These are phyloP conservation scores for Ectemnius cavifrons DNA, from an alignment of 2,888 invertebrate genomes.

Conservation along the genomic window DNA sequence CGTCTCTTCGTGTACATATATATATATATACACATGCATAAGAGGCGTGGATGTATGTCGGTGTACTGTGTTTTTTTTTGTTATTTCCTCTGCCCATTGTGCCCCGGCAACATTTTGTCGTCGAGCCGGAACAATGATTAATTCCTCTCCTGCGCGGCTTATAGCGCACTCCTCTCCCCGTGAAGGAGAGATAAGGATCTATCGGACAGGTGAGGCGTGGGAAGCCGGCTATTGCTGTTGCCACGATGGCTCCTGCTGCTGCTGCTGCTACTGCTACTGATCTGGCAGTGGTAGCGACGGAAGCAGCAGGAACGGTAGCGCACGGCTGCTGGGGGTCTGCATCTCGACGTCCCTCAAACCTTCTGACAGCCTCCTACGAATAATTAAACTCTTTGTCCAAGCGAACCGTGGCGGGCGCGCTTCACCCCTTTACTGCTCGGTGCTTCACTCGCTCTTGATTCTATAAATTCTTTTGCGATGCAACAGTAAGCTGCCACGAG, in stretches of 20 bases:
- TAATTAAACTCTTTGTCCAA: slow-evolving; percentile 56
- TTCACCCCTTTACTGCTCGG: slow-evolving; percentile 41
- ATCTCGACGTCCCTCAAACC: slow-evolving; percentile 49
- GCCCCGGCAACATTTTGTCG: slow-evolving; percentile 54
- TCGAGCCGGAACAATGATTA: slow-evolving; percentile 53
- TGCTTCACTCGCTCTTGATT: slow-evolving; percentile 37
- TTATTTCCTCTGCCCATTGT: slow-evolving; percentile 55
- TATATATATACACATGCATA: slow-evolving; percentile 25
- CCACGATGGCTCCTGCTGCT: neutral
- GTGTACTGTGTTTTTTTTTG: slow-evolving; percentile 29
- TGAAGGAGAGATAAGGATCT: slow-evolving; percentile 57
- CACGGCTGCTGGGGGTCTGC: slow-evolving; percentile 25
- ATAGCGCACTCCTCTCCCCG: slow-evolving; percentile 23
- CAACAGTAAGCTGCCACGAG: slow-evolving; percentile 33
- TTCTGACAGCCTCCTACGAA: slow-evolving; percentile 51
- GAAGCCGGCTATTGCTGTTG: slow-evolving; percentile 40
- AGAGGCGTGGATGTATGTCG: neutral
- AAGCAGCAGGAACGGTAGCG: neutral
- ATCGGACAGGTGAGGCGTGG: slow-evolving; percentile 64
- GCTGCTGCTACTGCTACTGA: neutral
- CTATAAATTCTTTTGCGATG: slow-evolving; percentile 44
- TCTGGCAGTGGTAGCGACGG: neutral
- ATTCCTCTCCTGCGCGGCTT: slow-evolving; percentile 39
- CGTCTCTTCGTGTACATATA: slow-evolving; percentile 13
- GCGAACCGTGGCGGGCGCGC: slow-evolving; percentile 29